phyloP scores from a whole-genome alignment of 2,797 vertebrate species.

The Pipistrellus nathusii region DNA sequence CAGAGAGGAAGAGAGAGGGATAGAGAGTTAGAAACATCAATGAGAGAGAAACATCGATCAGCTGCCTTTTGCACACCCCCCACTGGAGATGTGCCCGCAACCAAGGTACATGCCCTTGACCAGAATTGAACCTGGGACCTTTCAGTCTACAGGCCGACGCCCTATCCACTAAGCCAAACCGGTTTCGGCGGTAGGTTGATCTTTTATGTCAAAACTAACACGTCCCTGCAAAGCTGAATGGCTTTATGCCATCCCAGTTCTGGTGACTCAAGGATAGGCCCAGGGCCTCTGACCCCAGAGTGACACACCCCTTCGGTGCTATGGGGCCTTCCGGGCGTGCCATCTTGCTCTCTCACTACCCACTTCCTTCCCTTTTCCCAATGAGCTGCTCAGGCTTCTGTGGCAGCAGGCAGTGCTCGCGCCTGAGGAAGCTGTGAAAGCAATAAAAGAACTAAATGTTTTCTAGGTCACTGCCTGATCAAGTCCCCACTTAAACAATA shows the following conservation, averaged over 20 bases:
- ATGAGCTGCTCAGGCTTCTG: conserved; percentile 69
- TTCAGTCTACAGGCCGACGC: too few relatives aligned
- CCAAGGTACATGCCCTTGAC: too few relatives aligned
- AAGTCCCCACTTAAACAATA: conserved; percentile 84
- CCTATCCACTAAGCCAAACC: too few relatives aligned
- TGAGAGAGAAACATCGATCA: too few relatives aligned
- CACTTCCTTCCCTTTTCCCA: conserved; percentile 52
- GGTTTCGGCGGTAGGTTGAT: background rate
- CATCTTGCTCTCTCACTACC: conserved; percentile 38
- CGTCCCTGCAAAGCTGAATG: background rate
- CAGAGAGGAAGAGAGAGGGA: too few relatives aligned
- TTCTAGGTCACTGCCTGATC: conserved; percentile 87
- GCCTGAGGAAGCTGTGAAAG: conserved; percentile 82
- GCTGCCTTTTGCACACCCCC: too few relatives aligned
- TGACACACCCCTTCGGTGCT: background rate
- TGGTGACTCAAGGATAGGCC: background rate
- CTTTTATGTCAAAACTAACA: background rate
- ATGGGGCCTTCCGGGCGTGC: background rate
- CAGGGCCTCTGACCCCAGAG: background rate
- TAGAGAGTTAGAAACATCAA: too few relatives aligned
- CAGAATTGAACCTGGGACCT: too few relatives aligned
- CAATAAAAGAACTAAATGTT: conserved; percentile 84
- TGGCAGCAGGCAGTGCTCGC: conserved; percentile 75
- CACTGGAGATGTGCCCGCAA: too few relatives aligned
- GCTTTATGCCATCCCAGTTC: background rate